Evolutionary conservation across 2,797 vertebrate genomes (phyloP).

Genomic region (Cetoscarus ocellatus): DNA sequence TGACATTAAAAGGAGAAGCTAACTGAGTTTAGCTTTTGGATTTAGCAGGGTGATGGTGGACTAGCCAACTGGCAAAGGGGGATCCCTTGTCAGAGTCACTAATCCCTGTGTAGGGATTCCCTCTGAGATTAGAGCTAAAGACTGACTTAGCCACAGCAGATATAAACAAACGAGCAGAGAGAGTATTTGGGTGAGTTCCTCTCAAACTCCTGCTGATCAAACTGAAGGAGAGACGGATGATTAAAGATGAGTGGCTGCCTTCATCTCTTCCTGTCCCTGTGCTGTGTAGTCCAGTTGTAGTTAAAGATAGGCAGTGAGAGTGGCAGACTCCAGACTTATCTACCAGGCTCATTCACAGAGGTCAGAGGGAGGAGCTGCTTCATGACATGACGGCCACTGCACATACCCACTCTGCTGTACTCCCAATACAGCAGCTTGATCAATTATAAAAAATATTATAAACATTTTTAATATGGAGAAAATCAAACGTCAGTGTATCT

Average conservation of each 20-base stretch:
- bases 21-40: background rate
- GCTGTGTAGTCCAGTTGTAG: conserved; percentile 21
- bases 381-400: conserved; percentile 22
- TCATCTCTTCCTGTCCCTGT: background rate
- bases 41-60: background rate
- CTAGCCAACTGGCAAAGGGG: conserved; percentile 7
- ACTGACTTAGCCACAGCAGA: conserved; percentile 19
- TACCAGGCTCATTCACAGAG: conserved; percentile 58
- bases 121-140: conserved; percentile 26
- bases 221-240: background rate
- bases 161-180: conserved; percentile 16
- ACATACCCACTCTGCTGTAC: conserved; percentile 41
- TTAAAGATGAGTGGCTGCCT: background rate
- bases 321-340: conserved; percentile 58
- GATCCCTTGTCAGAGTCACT: conserved; percentile 6
- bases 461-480: no score
- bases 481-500: no score
- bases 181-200: background rate
- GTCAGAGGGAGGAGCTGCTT: conserved; percentile 57
- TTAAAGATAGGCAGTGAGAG: conserved; percentile 55
- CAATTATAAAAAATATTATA: background rate
- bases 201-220: background rate
- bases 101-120: conserved; percentile 27
- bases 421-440: background rate
- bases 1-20: conserved; percentile 2